Percentiles rank a stretch among this genome's conserved stretches.
Evolutionary conservation across 2,113 vertebrate genomes (phyloP).

Genomic region (Pachycephala philippinensis): DNA sequence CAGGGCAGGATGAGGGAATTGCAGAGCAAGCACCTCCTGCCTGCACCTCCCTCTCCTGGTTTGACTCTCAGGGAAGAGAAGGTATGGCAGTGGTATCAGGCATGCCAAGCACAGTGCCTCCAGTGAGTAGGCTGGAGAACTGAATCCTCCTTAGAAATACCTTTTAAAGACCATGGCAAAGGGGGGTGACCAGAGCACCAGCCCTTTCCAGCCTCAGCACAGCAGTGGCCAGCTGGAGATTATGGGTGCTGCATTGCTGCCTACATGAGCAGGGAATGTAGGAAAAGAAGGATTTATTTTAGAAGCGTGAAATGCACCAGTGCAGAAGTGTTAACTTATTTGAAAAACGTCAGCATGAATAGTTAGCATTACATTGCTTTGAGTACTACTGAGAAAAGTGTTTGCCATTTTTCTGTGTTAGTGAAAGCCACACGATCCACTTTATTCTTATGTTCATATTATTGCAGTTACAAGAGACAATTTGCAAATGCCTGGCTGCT

Average conservation of each 20-base stretch:
- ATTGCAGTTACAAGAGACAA: conserved; percentile 7
- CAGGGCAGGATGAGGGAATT: not conserved
- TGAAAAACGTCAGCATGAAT: not conserved
- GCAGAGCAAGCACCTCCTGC: not conserved
- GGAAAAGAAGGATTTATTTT: not conserved
- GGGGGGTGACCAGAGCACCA: not conserved
- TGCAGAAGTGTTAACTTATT: not conserved
- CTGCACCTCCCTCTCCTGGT: not conserved
- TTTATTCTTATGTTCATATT: not conserved
- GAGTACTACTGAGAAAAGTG: not conserved
- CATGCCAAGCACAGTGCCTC: not conserved
- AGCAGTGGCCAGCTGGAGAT: not conserved
- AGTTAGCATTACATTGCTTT: not conserved
- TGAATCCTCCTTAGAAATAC: not conserved
- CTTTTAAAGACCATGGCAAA: not conserved
- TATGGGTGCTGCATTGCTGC: not conserved
- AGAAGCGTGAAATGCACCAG: not conserved
- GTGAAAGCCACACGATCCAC: not conserved
- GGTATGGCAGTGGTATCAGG: not conserved
- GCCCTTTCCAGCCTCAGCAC: not conserved
- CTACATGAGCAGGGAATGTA: not conserved
- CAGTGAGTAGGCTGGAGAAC: not conserved
- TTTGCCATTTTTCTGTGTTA: not conserved
- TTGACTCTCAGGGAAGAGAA: not conserved
- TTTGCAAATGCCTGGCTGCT: conserved; percentile 39